Base-by-base conservation (phyloP, 2,113 vertebrate species). In the Gambusia holbrooki region DNA sequence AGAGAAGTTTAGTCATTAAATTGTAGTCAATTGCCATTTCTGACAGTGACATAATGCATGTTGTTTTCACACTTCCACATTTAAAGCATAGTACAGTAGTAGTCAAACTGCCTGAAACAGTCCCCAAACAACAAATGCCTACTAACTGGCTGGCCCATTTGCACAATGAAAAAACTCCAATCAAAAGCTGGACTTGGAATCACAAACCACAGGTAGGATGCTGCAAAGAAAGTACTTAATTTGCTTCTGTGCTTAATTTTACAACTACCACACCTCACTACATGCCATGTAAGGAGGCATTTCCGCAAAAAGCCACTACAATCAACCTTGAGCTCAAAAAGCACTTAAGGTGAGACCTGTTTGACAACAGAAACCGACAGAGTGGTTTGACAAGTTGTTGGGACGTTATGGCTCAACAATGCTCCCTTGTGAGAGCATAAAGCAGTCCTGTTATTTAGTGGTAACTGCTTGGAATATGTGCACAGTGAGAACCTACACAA, bases 391-490 rank as follows among this genome's bases (percentile, higher is more conserved):
- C 29, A 17, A 64, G 66, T 68, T 3, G 22, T 80, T 70, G 30
- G 33, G 51, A 32, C 0, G n/a, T 51, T 15, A 62, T 42, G 58
- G 9, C 58, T 76, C 72, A 66, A 86, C 83, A 79, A 69, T 73
- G 13, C 29, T 69, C 28, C 58, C 69, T 71, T 82, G 68, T 81
- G 51, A 77, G 11, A 1, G 27, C 73, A 84, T 76, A 73, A 79
- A 62, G 77, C 71, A 60, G 54, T 75, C 25, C 25, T 70, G 64
- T 77, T 29, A 79, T 84, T 88, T 84, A 64, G 68, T 51, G 33
- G 35, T 66, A 27, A 4, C 30, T 48, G 45, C 51, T 71, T 73
- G 15, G 30, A 48, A 51, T 54, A 72, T 9, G 64, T 65, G 62
- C 66, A 79, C 51, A 71, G 32, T 8, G 27, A 48, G 62, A 61